Base-by-base conservation (phyloP, 1,140 invertebrate genomes). In the Anastrepha ludens region DNA sequence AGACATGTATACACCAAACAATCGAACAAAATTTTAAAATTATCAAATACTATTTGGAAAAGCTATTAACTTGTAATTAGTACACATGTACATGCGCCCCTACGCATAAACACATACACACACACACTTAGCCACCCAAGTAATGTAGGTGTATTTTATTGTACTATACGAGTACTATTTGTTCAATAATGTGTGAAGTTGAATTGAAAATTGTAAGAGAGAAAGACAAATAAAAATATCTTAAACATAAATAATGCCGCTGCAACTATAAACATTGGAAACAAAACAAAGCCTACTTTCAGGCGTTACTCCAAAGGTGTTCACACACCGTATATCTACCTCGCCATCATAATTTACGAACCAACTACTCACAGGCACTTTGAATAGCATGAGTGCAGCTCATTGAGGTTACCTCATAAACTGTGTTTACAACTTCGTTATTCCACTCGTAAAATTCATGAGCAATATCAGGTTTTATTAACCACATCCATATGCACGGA, bases 361-460 rank as follows among this genome's bases (percentile, higher is more conserved):
- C 41, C 15, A 74, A 47, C 29, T 20, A 29, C 67, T 1, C 67
- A 47, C 44, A n/a, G 15, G 29, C 44, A 47, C 67, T 74, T 74
- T 74, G 13, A 29, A 47, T 74, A 74, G 67, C 15, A n/a, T 20
- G 17, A n/a, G 44, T 41, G n/a, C 67, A 44, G 17, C 74, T 55
- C 67, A 74, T 74, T 74, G 67, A 15, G 67, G 67, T 39, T 74
- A 55, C 4, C 74, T 81, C 74, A 81, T 81, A 81, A 55, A 81
- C 74, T 81, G 74, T 81, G 74, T 81, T 81, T 81, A 81, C 74
- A 81, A 55, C 74, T 81, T 81, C 74, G 74, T 81, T 81, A 81
- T 81, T 55, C 44, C 74, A 55, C 74, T 81, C 74, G 74, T 81
- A 81, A 81, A 81, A 81, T 55, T 81, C 74, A 81, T 81, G 74